A percentile compares a stretch with the other conserved stretches of the same genome.
These are phyloP conservation scores for Ips nitidus DNA, from an alignment of 1,140 invertebrate genomes.

Conservation along the genomic window DNA sequence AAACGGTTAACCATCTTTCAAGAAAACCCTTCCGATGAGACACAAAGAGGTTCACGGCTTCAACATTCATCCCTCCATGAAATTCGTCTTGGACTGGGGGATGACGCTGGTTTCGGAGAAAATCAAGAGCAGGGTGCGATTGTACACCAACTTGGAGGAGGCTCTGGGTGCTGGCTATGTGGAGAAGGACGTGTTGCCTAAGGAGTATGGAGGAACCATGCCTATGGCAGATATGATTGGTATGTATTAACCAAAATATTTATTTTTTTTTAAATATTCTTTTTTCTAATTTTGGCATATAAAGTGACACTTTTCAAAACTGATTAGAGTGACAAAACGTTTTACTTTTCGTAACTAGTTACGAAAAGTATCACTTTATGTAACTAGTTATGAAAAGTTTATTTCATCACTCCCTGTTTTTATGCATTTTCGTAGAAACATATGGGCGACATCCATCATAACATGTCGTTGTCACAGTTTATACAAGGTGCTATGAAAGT, in stretches of 20 bases:
- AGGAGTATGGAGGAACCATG: conserved; percentile 79
- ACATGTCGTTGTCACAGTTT: too few species aligned
- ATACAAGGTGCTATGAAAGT: too few species aligned
- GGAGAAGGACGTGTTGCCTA: conserved; percentile 71
- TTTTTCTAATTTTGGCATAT: neutral
- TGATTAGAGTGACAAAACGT: too few species aligned
- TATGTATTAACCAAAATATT: conserved; percentile 44
- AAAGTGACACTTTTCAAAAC: too few species aligned
- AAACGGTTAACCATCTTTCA: conserved; percentile 9
- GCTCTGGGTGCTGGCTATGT: conserved; percentile 55
- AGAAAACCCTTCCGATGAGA: conserved; percentile 80
- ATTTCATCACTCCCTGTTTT: too few species aligned
- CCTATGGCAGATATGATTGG: conserved; percentile 84
- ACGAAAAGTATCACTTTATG: too few species aligned
- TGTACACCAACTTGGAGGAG: conserved; percentile 66
- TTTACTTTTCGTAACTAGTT: too few species aligned
- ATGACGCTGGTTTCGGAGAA: conserved; percentile 81
- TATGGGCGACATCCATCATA: too few species aligned
- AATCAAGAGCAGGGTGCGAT: conserved; percentile 70
- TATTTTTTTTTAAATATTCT: neutral
- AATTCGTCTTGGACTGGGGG: conserved; percentile 78
- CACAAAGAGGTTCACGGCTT: conserved; percentile 82
- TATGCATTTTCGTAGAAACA: too few species aligned
- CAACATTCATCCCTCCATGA: conserved; percentile 73
- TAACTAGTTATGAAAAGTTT: too few species aligned